Percentiles rank a stretch among this genome's conserved stretches.
phyloP scores from a whole-genome alignment of 2,797 vertebrate genomes.

The Petrocephalus schoutedeni region DNA sequence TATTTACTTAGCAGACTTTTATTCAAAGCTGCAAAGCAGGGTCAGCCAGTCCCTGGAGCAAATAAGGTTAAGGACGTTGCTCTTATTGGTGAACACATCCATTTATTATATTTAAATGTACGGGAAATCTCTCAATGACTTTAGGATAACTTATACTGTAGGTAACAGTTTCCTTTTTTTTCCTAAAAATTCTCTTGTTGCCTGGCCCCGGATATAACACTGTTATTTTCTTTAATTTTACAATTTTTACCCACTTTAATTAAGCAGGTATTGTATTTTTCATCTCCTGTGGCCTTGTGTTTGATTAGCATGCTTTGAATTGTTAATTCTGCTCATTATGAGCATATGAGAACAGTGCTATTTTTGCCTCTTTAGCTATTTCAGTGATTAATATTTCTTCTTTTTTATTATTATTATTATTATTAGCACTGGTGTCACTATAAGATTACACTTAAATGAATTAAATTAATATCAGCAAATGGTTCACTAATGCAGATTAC shows the following conservation, averaged over 20 bases:
- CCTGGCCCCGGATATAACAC: background rate
- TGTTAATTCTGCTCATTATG: background rate
- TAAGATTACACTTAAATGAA: background rate
- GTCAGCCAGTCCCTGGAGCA: background rate
- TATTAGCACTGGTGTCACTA: background rate
- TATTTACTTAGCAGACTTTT: background rate
- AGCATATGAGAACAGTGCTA: background rate
- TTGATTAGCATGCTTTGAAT: background rate
- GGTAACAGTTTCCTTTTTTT: background rate
- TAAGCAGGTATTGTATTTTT: background rate
- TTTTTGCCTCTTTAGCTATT: background rate
- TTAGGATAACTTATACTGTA: background rate
- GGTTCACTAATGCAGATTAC: no score
- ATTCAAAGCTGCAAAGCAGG: background rate
- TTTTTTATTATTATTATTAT: background rate
- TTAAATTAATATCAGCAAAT: background rate
- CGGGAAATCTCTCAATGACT: background rate
- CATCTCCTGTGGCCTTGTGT: background rate
- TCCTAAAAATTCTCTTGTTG: background rate
- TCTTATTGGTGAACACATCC: background rate
- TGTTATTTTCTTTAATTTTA: background rate
- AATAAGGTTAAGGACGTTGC: background rate
- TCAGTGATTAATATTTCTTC: background rate
- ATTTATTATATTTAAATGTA: background rate
- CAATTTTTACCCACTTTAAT: background rate